Evolutionary conservation across 2,113 vertebrate genomes (phyloP), one percentile per base, ranked within the genome.

Genomic region (Rhombomys opimus): DNA sequence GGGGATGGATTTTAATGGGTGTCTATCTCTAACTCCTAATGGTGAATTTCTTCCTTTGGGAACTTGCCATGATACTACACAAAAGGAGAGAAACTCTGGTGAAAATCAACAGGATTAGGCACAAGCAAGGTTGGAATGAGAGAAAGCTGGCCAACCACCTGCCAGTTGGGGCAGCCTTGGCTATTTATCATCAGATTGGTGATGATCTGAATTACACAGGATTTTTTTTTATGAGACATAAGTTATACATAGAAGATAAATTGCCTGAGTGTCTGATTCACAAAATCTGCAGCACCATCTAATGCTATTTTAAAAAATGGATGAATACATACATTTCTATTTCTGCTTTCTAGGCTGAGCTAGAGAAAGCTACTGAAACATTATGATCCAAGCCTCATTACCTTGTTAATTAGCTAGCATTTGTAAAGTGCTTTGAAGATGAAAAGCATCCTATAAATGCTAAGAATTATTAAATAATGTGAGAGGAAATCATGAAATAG

Each of bases 391-490:
- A 87, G 65, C 87, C 96, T 97, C 93, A 90, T 96, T 97, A 94
- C 88, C 77, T 96, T 88, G 93, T 93, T 94, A 98, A 98, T 98
- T 97, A 97, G 94, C 87, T 93, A 96, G 95, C 93, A 97, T 97
- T 97, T 97, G 90, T 97, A 97, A 97, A 95, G 87, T 80, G 46
- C 97, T 98, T 97, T 98, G 97, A 97, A 97, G 97, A 97, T 97
- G 96, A 98, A 97, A 97, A 94, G 94, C 87, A 94, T 95, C 89
- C 35, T 93, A 97, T 91, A 98, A 97, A 96, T 94, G 93, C 97
- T 96, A 96, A 97, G 93, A 96, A 98, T 97, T 97, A 91, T 96
- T 97, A 97, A 97, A 87, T 96, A 96, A 95, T 95, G 92, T 86
- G 89, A 95, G 78, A 94, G 70, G 87, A 87, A 95, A 94, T 97